Evolutionary conservation across 2,113 vertebrate genomes (phyloP), one percentile per base, ranked within the genome.

Genomic region (Bagarius yarrelli): DNA sequence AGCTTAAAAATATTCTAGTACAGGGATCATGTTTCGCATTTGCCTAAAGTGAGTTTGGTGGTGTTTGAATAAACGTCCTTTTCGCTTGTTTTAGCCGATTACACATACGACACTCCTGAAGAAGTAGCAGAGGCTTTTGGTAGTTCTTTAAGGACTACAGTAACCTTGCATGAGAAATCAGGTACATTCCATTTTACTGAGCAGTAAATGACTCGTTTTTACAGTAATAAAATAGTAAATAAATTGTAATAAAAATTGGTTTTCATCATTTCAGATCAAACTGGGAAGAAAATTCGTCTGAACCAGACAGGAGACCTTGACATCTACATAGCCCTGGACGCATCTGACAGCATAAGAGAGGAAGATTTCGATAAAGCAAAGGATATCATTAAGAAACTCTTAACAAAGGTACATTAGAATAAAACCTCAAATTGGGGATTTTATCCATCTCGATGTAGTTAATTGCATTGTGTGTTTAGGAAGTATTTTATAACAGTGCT

Each of bases 301-400:
- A 56, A 84, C 1, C 86, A 84, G 55, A 77, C 77, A 32, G 91
- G 90, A 36, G 90, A 79, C 3, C 90, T 94, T 0, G 89, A 93
- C 73, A 92, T 94, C 69, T 94, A 91, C 25, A 93, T 94, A 2
- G 92, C 83, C 16, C 73, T 94, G 61, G 93, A 94, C 77, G 88
- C 91, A 73, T 94, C 93, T 56, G 87, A 86, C 30, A 94, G 93
- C 81, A 91, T 94, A 0, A 0, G 23, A 0, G 1, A 88, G 4
- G 0, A 32, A 0, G 0, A 91, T 0, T 66, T 92, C 52, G 0
- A 15, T 0, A 0, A 15, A 0, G 83, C 92, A 47, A 93, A 36
- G 64, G 0, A 74, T 0, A 57, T 83, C 0, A 57, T 91, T 0
- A 27, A 1, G 34, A 81, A 76, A 56, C 91, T 94, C 3, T 88